Base-by-base conservation (phyloP, 2,797 vertebrate genomes). In the Lophotriccus pileatus region DNA sequence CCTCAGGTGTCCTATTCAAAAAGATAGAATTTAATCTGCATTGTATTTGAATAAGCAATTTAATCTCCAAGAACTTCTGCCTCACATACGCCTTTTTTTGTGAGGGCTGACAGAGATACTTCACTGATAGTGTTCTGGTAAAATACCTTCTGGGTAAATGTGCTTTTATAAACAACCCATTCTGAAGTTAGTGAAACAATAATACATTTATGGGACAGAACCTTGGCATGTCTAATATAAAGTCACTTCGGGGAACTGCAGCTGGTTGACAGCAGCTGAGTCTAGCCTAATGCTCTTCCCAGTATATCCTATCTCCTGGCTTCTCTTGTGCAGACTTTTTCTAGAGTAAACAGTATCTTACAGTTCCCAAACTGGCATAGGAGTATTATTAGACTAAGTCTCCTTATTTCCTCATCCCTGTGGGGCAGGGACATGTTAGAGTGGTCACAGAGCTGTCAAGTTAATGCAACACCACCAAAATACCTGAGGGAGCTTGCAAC, bases 61-160 rank as follows among this genome's bases (percentile, higher is more conserved):
- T 46, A 86, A 93, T 77, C 83, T 79, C 83, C n/a, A 82, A 82
- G 72, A 91, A 88, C 44, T 82, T 88, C 66, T 90, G 76, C 70
- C 69, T 93, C 77, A 27, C 49, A 63, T 12, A 52, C 0, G 3
- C 58, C 82, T 88, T 88, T 86, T 85, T n/a, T 70, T 80, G 88
- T 70, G 63, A 89, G 64, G 69, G 87, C 92, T 94, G 83, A 82
- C 70, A 88, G 85, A 79, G 34, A 47, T 76, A 28, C 46, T 92
- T 70, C 85, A 53, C 73, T 74, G 59, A 66, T 8, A 34, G 24
- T 1, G 8, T 27, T 79, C 79, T 60, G 76, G 27, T 91, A 77
- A 85, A 92, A 76, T 36, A 90, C 59, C 55, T 93, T 37, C 62
- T 66, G 89, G 59, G 30, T 63, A 60, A 84, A 84, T 0, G 20